Evolutionary conservation across 2,113 vertebrate species (phyloP).

Genomic region (Geococcyx californianus): DNA sequence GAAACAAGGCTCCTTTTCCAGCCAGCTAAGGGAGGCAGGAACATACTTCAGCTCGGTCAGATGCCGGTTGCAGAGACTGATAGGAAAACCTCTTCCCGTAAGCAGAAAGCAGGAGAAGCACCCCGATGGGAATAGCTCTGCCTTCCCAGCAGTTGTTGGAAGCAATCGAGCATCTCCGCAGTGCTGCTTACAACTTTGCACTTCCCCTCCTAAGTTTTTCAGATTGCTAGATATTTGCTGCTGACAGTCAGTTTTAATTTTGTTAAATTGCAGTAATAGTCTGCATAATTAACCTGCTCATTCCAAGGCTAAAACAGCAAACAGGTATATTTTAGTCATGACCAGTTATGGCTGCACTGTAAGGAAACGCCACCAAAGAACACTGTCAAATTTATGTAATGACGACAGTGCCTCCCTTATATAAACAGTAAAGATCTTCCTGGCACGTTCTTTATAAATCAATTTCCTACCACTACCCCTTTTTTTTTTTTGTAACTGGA

Average conservation of each 20-base stretch:
- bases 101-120: neutral
- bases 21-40: neutral
- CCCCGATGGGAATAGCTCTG: neutral
- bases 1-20: neutral
- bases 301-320: neutral
- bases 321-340: neutral
- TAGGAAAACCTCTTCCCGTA: constrained; percentile 19
- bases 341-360: neutral
- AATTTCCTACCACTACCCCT: neutral
- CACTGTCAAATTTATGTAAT: neutral
- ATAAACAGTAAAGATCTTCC: neutral
- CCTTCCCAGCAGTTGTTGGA: constrained; percentile 35
- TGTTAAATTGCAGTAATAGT: neutral
- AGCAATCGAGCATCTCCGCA: neutral
- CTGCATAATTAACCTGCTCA: neutral
- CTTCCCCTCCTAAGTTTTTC: neutral
- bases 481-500: neutral
- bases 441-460: neutral
- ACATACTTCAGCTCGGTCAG: neutral
- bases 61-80: neutral
- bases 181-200: neutral
- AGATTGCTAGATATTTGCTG: no score
- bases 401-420: neutral
- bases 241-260: neutral
- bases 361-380: neutral